Conservation (phyloP, 1,140 invertebrate genomes). For the Bombus waltoni region DNA sequence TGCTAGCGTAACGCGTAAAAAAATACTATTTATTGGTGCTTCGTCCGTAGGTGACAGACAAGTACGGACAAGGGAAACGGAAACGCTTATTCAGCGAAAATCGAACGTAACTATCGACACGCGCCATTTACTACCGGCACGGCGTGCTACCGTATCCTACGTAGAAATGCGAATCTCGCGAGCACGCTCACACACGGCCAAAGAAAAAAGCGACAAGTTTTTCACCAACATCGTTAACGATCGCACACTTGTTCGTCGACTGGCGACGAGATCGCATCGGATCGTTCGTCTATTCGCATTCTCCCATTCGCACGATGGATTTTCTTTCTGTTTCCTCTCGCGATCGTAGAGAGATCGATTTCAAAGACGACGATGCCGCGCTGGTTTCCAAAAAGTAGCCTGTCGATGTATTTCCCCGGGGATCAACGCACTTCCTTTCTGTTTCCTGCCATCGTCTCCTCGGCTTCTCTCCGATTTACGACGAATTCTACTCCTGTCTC, state of each 20-base stretch:
- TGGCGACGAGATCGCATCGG: constrained; percentile 17
- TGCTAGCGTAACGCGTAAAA: constrained; percentile 49
- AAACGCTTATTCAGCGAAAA: constrained; percentile 42
- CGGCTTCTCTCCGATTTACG: neutral
- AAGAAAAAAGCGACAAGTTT: constrained; percentile 21
- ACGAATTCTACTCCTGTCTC: constrained; percentile 17
- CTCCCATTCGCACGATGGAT: constrained; percentile 15
- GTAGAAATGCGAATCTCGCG: constrained; percentile 4
- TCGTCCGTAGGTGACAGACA: constrained; percentile 20
- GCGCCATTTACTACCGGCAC: constrained; percentile 58
- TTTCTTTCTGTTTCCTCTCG: neutral
- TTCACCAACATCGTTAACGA: constrained; percentile 56
- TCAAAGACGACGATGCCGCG: constrained; percentile 36
- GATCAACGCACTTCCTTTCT: constrained; percentile 30
- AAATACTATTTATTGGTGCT: constrained; percentile 57
- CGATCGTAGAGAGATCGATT: constrained; percentile 46
- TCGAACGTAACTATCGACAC: constrained; percentile 60
- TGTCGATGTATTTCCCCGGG: constrained; percentile 51
- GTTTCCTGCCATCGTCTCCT: neutral
- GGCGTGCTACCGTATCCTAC: neutral
- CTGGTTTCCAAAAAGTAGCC: constrained; percentile 52
- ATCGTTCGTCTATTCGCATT: constrained; percentile 47
- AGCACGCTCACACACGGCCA: constrained; percentile 6
- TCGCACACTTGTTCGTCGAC: constrained; percentile 20
- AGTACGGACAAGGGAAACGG: constrained; percentile 32